A percentile compares a stretch with the other conserved stretches of the same genome.
Conservation (phyloP, 2,113 vertebrate species). For the Genyomyrus donnyi region DNA sequence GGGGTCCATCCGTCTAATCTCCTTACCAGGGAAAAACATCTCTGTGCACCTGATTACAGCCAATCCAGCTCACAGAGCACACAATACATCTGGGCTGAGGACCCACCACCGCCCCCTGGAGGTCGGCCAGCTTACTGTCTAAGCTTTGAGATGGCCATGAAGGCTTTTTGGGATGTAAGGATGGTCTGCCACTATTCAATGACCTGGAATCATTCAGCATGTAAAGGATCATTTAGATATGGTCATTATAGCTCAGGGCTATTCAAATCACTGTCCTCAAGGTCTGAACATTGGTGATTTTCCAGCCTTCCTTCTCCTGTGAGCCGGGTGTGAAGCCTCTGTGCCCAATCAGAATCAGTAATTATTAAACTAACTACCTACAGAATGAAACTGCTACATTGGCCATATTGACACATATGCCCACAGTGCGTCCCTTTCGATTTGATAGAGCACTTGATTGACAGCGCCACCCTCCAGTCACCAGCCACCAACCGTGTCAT, state of each 20-base stretch:
- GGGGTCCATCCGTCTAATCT: constrained; percentile 51
- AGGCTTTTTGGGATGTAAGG: not conserved
- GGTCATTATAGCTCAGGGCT: not conserved
- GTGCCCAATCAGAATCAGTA: no score
- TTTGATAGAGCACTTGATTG: not conserved
- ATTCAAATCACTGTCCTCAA: no score
- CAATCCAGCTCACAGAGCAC: constrained; percentile 43
- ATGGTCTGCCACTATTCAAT: not conserved
- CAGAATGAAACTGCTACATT: constrained; percentile 20
- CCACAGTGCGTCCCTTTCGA: not conserved
- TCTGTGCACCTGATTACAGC: constrained; percentile 57
- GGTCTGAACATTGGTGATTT: no score
- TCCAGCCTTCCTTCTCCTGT: no score
- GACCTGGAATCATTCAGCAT: not conserved
- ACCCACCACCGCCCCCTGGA: not conserved
- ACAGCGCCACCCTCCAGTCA: not conserved
- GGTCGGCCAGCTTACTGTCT: not conserved
- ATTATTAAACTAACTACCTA: no score
- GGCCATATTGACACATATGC: not conserved
- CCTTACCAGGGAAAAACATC: constrained; percentile 50
- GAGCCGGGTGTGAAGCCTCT: no score
- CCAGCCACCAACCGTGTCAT: not conserved
- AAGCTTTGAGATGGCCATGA: not conserved
- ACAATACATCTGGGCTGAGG: constrained; percentile 33
- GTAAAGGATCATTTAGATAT: not conserved